A percentile compares a stretch with the other conserved stretches of the same genome.
Evolutionary conservation across 2,797 vertebrate genomes (phyloP).

Genomic region (Prunella strophiata): DNA sequence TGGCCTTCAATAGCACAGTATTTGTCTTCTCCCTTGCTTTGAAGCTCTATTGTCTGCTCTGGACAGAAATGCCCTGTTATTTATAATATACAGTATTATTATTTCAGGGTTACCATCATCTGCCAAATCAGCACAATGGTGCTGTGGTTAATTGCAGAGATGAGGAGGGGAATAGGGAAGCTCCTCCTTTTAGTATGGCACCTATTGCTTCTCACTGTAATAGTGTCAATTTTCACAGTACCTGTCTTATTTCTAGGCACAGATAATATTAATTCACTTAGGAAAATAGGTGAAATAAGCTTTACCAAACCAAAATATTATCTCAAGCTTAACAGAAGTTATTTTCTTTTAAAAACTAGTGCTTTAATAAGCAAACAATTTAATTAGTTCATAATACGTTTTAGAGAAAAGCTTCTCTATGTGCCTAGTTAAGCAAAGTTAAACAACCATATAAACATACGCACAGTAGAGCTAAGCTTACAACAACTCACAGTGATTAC

Average conservation of each 20-base stretch:
- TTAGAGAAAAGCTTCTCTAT: not conserved
- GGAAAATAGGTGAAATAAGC: not conserved
- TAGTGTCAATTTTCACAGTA: not conserved
- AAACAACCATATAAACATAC: not conserved
- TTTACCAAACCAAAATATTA: not conserved
- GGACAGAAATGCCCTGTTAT: constrained; percentile 32
- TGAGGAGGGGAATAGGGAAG: not conserved
- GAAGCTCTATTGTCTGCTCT: constrained; percentile 8
- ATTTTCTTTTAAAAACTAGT: not conserved
- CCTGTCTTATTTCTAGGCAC: not conserved
- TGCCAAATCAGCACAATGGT: constrained; percentile 28
- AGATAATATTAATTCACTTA: not conserved
- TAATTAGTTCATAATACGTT: not conserved
- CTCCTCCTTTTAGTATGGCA: not conserved
- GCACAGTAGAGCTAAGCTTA: not conserved
- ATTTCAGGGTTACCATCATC: constrained; percentile 43
- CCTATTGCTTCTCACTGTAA: not conserved
- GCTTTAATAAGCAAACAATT: not conserved
- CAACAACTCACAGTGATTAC: not conserved
- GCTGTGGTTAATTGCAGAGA: constrained; percentile 51
- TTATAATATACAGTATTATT: constrained; percentile 25
- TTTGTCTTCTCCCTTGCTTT: constrained; percentile 40
- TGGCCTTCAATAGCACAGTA: constrained; percentile 18
- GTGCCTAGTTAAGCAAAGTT: not conserved
- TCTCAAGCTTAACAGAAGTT: not conserved